Percentiles rank a stretch among this genome's conserved stretches.
These are phyloP conservation scores for Plodia interpunctella DNA, from an alignment of 1,140 invertebrate species.

Conservation along the genomic window DNA sequence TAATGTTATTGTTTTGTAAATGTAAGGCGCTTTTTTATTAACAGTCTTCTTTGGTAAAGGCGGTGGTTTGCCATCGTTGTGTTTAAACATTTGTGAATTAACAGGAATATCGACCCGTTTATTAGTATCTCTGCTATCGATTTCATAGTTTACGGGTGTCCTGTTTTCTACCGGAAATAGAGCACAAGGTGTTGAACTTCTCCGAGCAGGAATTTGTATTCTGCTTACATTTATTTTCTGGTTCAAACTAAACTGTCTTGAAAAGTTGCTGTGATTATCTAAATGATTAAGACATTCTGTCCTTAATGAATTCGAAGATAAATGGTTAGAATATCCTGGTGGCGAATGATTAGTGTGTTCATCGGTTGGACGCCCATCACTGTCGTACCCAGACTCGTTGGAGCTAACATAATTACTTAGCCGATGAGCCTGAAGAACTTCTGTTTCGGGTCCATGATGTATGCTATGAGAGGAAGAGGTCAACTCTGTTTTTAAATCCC, in stretches of 20 bases:
- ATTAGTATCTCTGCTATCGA: conserved; percentile 36
- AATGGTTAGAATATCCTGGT: conserved; percentile 58
- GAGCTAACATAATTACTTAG: conserved; percentile 86
- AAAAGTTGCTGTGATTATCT: conserved; percentile 55
- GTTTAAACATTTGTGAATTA: conserved; percentile 45
- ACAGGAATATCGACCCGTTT: conserved; percentile 28
- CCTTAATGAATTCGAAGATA: conserved; percentile 36
- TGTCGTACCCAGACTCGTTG: conserved; percentile 90
- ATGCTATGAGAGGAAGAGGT: conserved; percentile 70
- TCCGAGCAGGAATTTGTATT: conserved; percentile 58
- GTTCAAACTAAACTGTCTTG: conserved; percentile 66
- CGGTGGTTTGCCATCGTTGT: conserved; percentile 64
- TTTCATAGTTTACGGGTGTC: conserved; percentile 46
- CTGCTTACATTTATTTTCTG: conserved; percentile 62
- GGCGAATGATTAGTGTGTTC: conserved; percentile 76
- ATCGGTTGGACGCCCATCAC: conserved; percentile 82
- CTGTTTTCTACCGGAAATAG: conserved; percentile 61
- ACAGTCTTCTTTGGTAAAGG: conserved; percentile 68
- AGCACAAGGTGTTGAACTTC: conserved; percentile 69
- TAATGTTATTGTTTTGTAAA: conserved; percentile 72
- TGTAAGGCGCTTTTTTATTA: conserved; percentile 64
- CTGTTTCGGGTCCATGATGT: conserved; percentile 54
- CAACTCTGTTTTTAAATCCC: conserved; percentile 62
- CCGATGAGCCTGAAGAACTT: conserved; percentile 72
- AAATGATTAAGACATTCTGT: conserved; percentile 32